Conservation (phyloP, 2,888 invertebrate species). For the Trisateles emortualis region DNA sequence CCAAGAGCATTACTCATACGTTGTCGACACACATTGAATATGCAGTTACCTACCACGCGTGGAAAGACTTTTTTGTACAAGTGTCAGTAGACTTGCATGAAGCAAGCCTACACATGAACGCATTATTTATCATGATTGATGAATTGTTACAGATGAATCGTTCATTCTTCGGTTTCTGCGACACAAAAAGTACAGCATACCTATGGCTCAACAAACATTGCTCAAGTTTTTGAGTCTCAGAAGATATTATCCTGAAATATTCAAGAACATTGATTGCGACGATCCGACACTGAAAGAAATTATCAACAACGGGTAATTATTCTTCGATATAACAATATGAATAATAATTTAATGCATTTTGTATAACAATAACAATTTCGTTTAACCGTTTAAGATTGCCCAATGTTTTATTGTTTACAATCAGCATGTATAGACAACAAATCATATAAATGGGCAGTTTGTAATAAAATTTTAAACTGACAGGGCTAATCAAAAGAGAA, state of each 20-base stretch:
- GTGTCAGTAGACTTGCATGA: too few relatives aligned
- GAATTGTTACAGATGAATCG: slow-evolving; percentile 86
- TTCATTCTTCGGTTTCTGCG: slow-evolving; percentile 92
- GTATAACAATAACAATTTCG: background rate
- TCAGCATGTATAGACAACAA: slow-evolving; percentile 6
- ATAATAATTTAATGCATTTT: background rate
- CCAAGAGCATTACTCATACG: too few relatives aligned
- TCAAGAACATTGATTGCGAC: slow-evolving; percentile 88
- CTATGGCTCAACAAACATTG: slow-evolving; percentile 92
- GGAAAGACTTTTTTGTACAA: too few relatives aligned
- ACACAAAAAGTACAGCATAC: slow-evolving; percentile 92
- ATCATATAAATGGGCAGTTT: slow-evolving; percentile 12
- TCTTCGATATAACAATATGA: background rate
- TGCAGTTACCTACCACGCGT: too few relatives aligned
- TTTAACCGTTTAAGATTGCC: background rate
- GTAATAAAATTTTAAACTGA: slow-evolving; percentile 10
- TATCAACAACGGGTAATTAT: slow-evolving; percentile 87
- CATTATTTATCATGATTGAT: background rate
- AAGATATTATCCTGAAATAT: slow-evolving; percentile 89
- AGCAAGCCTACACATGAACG: background rate
- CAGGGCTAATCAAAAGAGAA: slow-evolving; percentile 23
- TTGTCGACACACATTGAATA: too few relatives aligned
- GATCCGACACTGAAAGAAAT: slow-evolving; percentile 88
- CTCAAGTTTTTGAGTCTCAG: slow-evolving; percentile 92
- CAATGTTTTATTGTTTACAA: background rate